Base-by-base conservation (phyloP, 1,140 invertebrate genomes). In the Gonioctena quinquepunctata region DNA sequence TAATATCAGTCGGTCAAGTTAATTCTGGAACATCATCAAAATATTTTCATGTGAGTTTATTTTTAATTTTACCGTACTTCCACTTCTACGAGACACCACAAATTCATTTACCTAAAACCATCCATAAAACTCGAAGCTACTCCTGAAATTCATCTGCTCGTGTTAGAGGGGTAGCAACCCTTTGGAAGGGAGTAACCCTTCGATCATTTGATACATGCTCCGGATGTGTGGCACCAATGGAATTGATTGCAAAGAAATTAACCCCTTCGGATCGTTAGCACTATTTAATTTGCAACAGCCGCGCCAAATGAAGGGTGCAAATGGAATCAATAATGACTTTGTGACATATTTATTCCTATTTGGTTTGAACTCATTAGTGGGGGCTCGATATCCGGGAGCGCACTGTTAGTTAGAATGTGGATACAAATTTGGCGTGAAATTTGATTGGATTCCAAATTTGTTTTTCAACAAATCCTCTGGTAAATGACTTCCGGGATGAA, bases 181-280 rank as follows among this genome's bases (percentile, higher is more conserved):
- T 27, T 52, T 7, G 13, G 49, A 25, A 54, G 63, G 63, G 63
- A 23, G 26, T 49, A 42, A 68, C 68, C 68, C 68, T 66, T 70
- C 68, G 48, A 70, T 69, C 57, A 69, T 63, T 62, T 26, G 67
- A 69, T 69, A 69, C 59, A 69, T 61, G 59, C 33, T 63, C 50
- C 21, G 42, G 67, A 60, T 59, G 52, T 65, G 52, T 49, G 50
- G 49, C 68, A 59, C 68, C 52, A 56, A 13, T 65, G 61, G 68
- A 65, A 66, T 70, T 70, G 66, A 70, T 70, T 66, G 57, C 61
- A 66, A 70, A 70, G 68, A 70, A 70, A 70, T 70, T 70, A 65
- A 69, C 67, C 67, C 67, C 54, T 63, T 69, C 33, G 27, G 59
- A 61, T 61, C 67, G 67, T 69, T 61, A 69, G 54, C 57, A 63